A percentile compares a stretch with the other conserved stretches of the same genome.
These are phyloP conservation scores for Eupithecia pulchellata DNA, from an alignment of 2,888 invertebrate genomes.

Conservation along the genomic window DNA sequence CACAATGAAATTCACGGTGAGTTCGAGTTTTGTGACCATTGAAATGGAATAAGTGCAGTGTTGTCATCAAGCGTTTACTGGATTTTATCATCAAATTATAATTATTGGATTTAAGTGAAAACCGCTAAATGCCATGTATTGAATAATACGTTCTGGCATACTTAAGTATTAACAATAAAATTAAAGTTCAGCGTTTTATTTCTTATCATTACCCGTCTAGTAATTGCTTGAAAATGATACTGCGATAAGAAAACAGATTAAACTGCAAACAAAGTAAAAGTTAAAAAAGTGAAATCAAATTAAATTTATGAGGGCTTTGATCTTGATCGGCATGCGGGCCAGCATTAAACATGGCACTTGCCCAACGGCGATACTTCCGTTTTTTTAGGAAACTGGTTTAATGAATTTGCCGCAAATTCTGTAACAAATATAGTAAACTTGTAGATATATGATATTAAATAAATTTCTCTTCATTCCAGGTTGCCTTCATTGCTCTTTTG, in stretches of 20 bases:
- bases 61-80: constrained; percentile 34
- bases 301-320: constrained; percentile 74
- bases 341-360: constrained; percentile 59
- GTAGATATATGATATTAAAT: constrained; percentile 14
- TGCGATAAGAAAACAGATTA: constrained; percentile 44
- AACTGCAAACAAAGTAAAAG: constrained; percentile 73
- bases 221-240: constrained; percentile 25
- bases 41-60: constrained; percentile 48
- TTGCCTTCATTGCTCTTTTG: constrained; percentile 70
- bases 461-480: constrained; percentile 64
- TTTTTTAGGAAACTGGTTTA: constrained; percentile 64
- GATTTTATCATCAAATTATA: constrained; percentile 27
- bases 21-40: constrained; percentile 64
- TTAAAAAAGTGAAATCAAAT: constrained; percentile 80
- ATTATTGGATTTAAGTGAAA: constrained; percentile 17
- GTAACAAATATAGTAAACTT: constrained; percentile 6
- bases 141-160: background rate
- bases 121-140: background rate
- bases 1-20: constrained; percentile 85
- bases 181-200: background rate
- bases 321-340: constrained; percentile 77
- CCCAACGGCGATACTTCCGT: constrained; percentile 55
- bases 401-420: constrained; percentile 50
- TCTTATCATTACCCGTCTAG: background rate
- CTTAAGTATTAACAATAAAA: background rate